Percentiles rank a stretch among this genome's conserved stretches.
Evolutionary conservation across 2,797 vertebrate genomes (phyloP).

Genomic region (Neomorphus geoffroyi): DNA sequence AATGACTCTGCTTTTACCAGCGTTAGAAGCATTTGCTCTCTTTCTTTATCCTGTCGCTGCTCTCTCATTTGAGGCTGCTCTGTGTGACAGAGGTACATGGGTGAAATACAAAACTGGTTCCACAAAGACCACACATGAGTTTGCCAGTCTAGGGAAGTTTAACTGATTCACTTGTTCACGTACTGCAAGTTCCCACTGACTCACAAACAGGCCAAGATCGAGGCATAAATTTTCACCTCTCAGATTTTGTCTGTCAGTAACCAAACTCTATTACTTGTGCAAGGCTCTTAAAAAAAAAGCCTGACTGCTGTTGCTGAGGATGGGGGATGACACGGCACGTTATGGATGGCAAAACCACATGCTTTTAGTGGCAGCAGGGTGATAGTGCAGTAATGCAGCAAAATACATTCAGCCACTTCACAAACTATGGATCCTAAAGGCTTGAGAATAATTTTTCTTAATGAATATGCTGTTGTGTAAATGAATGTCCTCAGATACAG

Average conservation of each 20-base stretch:
- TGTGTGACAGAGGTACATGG: too few species aligned
- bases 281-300: too few species aligned
- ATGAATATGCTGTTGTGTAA: neutral
- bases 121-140: neutral
- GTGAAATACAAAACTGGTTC: neutral
- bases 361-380: neutral
- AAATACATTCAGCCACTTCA: neutral
- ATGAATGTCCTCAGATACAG: conserved; percentile 77
- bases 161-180: neutral
- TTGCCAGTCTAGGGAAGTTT: neutral
- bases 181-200: neutral
- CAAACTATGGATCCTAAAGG: neutral
- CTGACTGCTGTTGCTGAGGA: neutral
- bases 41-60: neutral
- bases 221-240: neutral
- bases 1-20: neutral
- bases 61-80: neutral
- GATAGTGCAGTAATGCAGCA: neutral
- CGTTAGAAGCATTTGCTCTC: neutral
- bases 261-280: neutral
- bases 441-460: neutral
- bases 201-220: neutral
- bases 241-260: neutral
- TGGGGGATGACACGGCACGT: rapidly evolving
- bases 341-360: neutral